Conservation (phyloP, 2,888 invertebrate species). For the Thysanoteuthis rhombus region DNA sequence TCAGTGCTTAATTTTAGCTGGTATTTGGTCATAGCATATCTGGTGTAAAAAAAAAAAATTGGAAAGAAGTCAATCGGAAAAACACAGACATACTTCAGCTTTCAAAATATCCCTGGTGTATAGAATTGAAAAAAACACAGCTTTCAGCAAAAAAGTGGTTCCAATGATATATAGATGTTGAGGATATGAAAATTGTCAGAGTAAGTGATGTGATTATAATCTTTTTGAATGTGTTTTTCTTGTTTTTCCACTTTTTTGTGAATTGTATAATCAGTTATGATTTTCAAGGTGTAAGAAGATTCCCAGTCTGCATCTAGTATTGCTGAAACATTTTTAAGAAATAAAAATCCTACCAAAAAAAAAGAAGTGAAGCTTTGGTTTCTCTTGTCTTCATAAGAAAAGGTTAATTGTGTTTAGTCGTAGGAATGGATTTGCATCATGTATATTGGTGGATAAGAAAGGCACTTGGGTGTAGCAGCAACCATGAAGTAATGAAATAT, state of each 20-base stretch:
- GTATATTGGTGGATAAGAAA: constrained; percentile 12
- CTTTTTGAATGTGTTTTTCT: neutral
- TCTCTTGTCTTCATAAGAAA: neutral
- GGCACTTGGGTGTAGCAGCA: neutral
- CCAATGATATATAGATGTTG: neutral
- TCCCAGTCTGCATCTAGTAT: neutral
- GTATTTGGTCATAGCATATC: neutral
- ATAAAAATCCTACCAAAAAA: too few species aligned
- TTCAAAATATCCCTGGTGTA: neutral
- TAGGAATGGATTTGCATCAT: neutral
- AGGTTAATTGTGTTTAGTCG: neutral
- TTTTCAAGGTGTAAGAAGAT: neutral
- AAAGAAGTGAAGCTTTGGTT: neutral
- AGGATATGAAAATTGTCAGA: neutral
- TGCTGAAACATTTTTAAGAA: neutral
- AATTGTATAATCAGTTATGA: neutral
- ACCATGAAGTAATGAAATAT: neutral
- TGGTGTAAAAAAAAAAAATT: neutral
- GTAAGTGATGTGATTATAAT: neutral
- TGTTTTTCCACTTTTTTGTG: neutral
- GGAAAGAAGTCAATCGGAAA: neutral
- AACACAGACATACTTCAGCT: neutral
- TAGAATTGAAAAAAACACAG: neutral
- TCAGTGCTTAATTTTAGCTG: neutral
- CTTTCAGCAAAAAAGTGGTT: neutral